These are phyloP conservation scores for Ellobium chinense DNA, from an alignment of 2,888 invertebrate species.

Conservation along the genomic window DNA sequence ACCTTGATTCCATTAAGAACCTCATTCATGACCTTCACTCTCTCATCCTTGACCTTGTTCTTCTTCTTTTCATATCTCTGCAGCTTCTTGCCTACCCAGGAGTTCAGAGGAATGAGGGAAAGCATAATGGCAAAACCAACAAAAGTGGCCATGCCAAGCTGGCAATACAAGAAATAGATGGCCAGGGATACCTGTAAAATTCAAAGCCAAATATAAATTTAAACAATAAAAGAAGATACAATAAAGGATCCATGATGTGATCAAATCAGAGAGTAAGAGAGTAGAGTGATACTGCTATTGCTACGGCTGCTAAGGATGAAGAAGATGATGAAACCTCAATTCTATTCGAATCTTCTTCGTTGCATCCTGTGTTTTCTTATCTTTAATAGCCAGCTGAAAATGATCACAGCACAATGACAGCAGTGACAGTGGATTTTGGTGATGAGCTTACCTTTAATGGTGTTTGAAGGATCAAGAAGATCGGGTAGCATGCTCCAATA, in stretches of 20 bases:
- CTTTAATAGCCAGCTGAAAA: too few species aligned
- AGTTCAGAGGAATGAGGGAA: slow-evolving; percentile 89
- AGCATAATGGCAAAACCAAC: slow-evolving; percentile 79
- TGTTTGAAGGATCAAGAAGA: slow-evolving; percentile 68
- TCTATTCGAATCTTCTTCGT: too few species aligned
- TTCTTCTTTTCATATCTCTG: slow-evolving; percentile 56
- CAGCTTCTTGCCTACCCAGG: slow-evolving; percentile 84
- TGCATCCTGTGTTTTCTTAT: too few species aligned
- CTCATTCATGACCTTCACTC: slow-evolving; percentile 77
- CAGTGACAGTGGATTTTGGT: too few species aligned
- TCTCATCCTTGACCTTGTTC: slow-evolving; percentile 67
- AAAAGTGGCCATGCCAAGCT: slow-evolving; percentile 76
- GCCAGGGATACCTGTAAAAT: slow-evolving; percentile 69
- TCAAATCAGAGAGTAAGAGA: too few species aligned
- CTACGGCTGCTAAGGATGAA: too few species aligned
- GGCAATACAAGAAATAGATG: slow-evolving; percentile 74
- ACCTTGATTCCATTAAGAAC: slow-evolving; percentile 78
- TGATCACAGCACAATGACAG: neutral
- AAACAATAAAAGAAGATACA: too few species aligned
- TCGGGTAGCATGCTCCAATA: slow-evolving; percentile 68
- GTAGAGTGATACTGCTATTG: too few species aligned
- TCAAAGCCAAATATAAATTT: too few species aligned
- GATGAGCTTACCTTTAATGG: too few species aligned
- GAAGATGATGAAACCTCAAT: too few species aligned
- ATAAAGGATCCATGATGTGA: too few species aligned